Evolutionary conservation across 2,888 invertebrate species (phyloP), one percentile per base, ranked within the genome.

Genomic region (Brachylomia viminalis): DNA sequence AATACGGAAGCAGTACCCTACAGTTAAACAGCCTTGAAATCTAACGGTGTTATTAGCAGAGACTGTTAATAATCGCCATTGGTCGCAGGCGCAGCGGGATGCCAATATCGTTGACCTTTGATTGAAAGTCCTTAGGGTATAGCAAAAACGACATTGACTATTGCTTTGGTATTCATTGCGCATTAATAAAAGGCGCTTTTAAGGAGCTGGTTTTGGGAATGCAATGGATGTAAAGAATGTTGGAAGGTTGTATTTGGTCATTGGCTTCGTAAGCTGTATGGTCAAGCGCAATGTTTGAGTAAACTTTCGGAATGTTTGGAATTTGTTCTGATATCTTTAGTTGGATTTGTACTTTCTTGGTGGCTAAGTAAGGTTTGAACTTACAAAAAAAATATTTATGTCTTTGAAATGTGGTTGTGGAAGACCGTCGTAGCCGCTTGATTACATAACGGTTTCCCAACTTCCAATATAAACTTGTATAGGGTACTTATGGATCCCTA

Each of bases 11-110:
- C 69, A 20, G 47, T 52, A 80, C 38, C 30, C 11, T 42, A 67
- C 47, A 66, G 65, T 70, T 72, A 47, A 45, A 67, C 56, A 77
- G 59, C 83, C 83, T 81, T 83, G 81, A 65, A 64, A 52, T 23
- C 42, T 78, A 81, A 83, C 83, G 59, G 83, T 27, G 67, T 70
- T 72, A 45, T 54, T 62, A 77, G 38, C 70, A 52, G 27, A 30
- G 58, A 77, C 59, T 76, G 70, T 80, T 72, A 52, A 76, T 78
- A 80, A 77, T 85, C 58, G 52, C 72, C 75, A 72, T 75, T 74
- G 78, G 70, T 76, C 85, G 23, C 85, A 62, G 70, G 76, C 85
- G 23, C 85, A 70, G 85, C 76, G 76, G 83, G 83, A 72, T 64
- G 66, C 70, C 79, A 66, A 56, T 72, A 72, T 33, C 72, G 33